phyloP scores from a whole-genome alignment of 1,140 invertebrate genomes.

The Zaprionus tsacasi region DNA sequence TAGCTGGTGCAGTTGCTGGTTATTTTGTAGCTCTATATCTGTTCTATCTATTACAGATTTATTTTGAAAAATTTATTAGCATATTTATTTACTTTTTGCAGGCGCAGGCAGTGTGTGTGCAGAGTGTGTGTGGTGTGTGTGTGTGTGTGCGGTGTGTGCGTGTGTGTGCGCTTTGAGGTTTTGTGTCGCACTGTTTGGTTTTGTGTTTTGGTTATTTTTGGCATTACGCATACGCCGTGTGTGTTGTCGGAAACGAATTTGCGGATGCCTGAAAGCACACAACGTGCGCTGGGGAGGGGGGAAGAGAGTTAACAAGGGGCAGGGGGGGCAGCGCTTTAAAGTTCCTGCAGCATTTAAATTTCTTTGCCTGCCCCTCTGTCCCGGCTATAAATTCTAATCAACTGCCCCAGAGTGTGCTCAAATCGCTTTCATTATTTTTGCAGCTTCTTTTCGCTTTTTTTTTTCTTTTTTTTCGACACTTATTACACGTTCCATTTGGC shows the following conservation, averaged over 20 bases:
- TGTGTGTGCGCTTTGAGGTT: conserved; percentile 38
- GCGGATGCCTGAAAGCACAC: conserved; percentile 11
- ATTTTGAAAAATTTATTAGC: conserved; percentile 82
- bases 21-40: conserved; percentile 77
- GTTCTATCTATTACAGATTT: conserved; percentile 79
- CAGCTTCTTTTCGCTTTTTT: neutral
- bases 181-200: conserved; percentile 48
- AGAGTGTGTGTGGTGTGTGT: neutral
- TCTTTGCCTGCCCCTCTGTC: neutral
- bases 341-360: neutral
- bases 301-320: neutral
- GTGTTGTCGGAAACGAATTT: conserved; percentile 44
- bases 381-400: conserved; percentile 5
- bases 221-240: conserved; percentile 67
- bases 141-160: neutral
- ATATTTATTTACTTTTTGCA: conserved; percentile 77
- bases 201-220: conserved; percentile 74
- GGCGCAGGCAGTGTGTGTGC: neutral
- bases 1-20: conserved; percentile 49
- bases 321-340: neutral
- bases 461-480: neutral
- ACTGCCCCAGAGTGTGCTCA: neutral
- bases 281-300: neutral
- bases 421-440: conserved; percentile 18
- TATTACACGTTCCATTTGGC: conserved; percentile 44